phyloP scores from a whole-genome alignment of 2,113 vertebrate species.

The Dipodomys stephensi region DNA sequence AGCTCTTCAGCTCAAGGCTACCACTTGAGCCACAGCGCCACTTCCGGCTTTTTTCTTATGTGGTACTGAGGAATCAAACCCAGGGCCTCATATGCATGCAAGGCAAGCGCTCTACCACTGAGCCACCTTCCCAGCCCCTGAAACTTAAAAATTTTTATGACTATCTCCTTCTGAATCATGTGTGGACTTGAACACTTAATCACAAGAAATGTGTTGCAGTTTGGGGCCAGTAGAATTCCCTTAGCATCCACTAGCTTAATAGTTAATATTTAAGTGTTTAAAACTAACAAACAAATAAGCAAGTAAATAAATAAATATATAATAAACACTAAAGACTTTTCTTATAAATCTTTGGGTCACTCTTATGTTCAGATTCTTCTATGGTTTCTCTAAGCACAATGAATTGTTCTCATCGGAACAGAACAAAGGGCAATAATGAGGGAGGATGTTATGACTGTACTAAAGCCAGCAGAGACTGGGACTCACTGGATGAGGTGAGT shows the following conservation, averaged over 20 bases:
- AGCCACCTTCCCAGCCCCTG: too few relatives aligned
- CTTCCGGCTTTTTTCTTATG: too few relatives aligned
- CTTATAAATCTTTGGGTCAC: not conserved
- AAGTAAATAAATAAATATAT: too few relatives aligned
- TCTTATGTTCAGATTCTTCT: not conserved
- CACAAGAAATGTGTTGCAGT: not conserved
- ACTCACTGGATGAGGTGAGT: not conserved
- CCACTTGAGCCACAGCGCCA: too few relatives aligned
- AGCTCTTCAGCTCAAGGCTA: too few relatives aligned
- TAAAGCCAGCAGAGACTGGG: not conserved
- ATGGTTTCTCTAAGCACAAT: slow-evolving; percentile 20
- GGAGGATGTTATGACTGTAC: not conserved
- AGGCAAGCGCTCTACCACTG: too few relatives aligned
- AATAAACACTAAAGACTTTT: not conserved
- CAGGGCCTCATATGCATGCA: too few relatives aligned
- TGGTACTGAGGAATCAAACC: too few relatives aligned
- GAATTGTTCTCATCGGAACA: not conserved
- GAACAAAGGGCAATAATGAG: not conserved
- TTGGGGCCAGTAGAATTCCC: slow-evolving; percentile 15
- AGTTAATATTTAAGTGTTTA: not conserved
- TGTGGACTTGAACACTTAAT: not conserved
- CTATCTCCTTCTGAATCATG: not conserved
- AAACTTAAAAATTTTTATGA: not conserved
- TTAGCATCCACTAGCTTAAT: not conserved
- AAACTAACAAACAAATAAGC: not conserved